Evolutionary conservation across 1,140 invertebrate genomes (phyloP).

Genomic region (Drosophila azteca): DNA sequence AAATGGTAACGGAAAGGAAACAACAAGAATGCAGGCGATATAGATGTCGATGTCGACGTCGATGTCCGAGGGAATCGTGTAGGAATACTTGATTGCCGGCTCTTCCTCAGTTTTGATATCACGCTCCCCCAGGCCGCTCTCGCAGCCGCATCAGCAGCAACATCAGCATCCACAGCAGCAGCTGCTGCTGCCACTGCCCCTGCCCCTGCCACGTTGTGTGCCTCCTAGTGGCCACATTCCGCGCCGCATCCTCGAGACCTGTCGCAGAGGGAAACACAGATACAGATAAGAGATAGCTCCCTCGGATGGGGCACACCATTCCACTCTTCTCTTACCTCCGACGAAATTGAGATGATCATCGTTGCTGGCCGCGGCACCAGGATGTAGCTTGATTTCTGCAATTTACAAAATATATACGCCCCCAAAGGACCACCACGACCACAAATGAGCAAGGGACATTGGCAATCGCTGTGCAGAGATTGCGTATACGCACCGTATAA

Average conservation of each 20-base stretch:
- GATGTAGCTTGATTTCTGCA: slow-evolving; percentile 83
- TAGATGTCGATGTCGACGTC: slow-evolving; percentile 48
- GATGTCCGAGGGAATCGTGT: slow-evolving; percentile 59
- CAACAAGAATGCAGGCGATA: slow-evolving; percentile 35
- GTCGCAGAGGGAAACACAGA: not conserved
- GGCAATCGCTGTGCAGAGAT: slow-evolving; percentile 31
- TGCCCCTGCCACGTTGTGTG: slow-evolving; percentile 30
- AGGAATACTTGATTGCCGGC: slow-evolving; percentile 79
- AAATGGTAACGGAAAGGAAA: slow-evolving; percentile 55
- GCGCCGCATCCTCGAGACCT: slow-evolving; percentile 67
- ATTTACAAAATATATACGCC: slow-evolving; percentile 14
- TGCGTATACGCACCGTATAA: slow-evolving; percentile 90
- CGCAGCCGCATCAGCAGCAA: slow-evolving; percentile 26
- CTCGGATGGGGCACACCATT: not conserved
- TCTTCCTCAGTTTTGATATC: slow-evolving; percentile 73
- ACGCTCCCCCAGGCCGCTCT: slow-evolving; percentile 49
- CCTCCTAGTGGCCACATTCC: slow-evolving; percentile 42
- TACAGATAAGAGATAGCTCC: not conserved
- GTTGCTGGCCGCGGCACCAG: slow-evolving; percentile 74
- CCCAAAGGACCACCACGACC: slow-evolving; percentile 6
- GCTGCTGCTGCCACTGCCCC: not conserved
- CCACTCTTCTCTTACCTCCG: slow-evolving; percentile 61
- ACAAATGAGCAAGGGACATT: slow-evolving; percentile 29
- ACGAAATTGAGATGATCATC: slow-evolving; percentile 82
- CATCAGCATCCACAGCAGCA: slow-evolving; percentile 15